Evolutionary conservation across 2,888 invertebrate species (phyloP).

Genomic region (Lydus trimaculatus): DNA sequence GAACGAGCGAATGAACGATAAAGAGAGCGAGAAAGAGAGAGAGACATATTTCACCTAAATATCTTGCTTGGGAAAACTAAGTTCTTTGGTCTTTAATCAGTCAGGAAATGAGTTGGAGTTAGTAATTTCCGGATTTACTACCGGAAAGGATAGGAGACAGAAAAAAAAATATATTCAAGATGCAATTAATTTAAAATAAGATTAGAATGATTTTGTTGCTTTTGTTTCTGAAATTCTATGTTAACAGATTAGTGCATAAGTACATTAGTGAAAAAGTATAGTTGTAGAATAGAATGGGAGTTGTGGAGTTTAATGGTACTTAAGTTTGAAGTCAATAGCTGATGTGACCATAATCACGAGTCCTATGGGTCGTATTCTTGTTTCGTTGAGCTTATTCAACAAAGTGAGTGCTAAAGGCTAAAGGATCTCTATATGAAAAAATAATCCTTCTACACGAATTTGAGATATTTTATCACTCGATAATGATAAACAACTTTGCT

Average conservation of each 20-base stretch:
- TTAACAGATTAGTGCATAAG: background rate
- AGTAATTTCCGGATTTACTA: background rate
- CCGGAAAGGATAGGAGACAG: too few relatives aligned
- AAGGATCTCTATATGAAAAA: background rate
- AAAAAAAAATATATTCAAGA: background rate
- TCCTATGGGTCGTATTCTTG: conserved; percentile 11
- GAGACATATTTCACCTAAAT: background rate
- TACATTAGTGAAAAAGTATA: background rate
- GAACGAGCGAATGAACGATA: too few relatives aligned
- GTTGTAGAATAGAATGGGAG: background rate
- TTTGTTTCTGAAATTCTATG: background rate
- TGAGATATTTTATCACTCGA: too few relatives aligned
- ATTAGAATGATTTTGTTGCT: too few relatives aligned
- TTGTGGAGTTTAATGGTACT: background rate
- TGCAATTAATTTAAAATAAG: background rate
- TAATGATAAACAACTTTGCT: too few relatives aligned
- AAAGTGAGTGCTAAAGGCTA: conserved; percentile 4
- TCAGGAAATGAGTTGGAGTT: background rate
- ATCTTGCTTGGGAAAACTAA: background rate
- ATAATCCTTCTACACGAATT: too few relatives aligned
- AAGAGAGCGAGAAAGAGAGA: too few relatives aligned
- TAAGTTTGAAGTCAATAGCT: background rate
- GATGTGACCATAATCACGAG: conserved; percentile 5
- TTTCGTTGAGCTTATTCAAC: background rate
- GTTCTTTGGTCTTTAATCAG: background rate